Evolutionary conservation across 2,888 invertebrate species (phyloP), one percentile per base, ranked within the genome.

Genomic region (Ormyrus rosae): DNA sequence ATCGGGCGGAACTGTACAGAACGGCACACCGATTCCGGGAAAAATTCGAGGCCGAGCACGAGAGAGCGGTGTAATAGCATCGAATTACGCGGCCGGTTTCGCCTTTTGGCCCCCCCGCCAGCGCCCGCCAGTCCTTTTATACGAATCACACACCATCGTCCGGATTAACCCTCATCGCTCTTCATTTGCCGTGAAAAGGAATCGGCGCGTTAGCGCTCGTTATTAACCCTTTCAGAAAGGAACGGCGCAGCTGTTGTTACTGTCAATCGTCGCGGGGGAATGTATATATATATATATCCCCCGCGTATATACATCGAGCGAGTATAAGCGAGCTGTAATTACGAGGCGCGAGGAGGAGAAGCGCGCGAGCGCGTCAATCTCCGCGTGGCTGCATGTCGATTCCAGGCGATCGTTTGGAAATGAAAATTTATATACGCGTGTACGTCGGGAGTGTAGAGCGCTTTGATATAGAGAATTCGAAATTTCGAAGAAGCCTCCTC

Each of bases 111-210:
- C 13, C 34, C 60, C 13, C n/a, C 19, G 19, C 6, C 58, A 50
- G 6, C 9, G 50, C 56, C 10, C 9, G 19, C n/a, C 58, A 8
- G 13, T 58, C 58, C 50, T 46, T 6, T 63, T 53, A 11, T 9
- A n/a, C 34, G 56, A 64, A 71, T 70, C 74, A 68, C 70, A 56
- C 50, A 60, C 34, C 11, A 55, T 67, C 53, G 69, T 76, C 58
- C 34, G 68, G 69, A 76, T 80, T 80, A 81, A 76, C 82, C 68
- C 80, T 73, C 82, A 82, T 82, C 76, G 80, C 76, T 80, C 82
- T 82, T 82, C 76, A 82, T 82, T 82, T 76, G 76, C 72, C 82
- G 72, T 82, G 64, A 77, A 76, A 67, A 56, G 60, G 70, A 73
- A 60, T 64, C 73, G 53, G 19, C 55, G 60, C 73, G 73, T 81